Base-by-base conservation (phyloP, 2,113 vertebrate genomes). In the Tenebrosternarchus preto region DNA sequence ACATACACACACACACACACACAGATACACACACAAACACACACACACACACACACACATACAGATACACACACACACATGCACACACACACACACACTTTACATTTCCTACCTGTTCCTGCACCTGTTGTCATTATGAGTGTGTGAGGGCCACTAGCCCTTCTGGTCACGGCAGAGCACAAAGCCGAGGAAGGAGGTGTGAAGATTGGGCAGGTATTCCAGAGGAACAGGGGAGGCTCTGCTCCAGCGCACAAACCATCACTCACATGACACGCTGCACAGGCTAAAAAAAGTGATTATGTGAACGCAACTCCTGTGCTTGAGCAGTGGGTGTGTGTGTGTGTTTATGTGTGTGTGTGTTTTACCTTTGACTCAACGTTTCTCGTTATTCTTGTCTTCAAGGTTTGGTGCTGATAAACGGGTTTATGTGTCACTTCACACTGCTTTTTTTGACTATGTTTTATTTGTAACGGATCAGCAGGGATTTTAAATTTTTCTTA, bases 261-360 rank as follows among this genome's bases (percentile, higher is more conserved):
- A n/a, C n/a, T n/a, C n/a, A n/a, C n/a, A n/a, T n/a, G n/a, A n/a
- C n/a, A n/a, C n/a, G n/a, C n/a, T n/a, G 85, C 73, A 82, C 83
- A 80, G 72, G 77, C 85, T 89, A 76, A 81, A 78, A 22, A 72
- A 86, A 90, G 80, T 85, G 83, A 88, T 89, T 85, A 86, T 80
- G 88, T 87, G 84, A 86, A 82, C 72, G 82, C 85, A 87, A 85
- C 80, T 88, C 87, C 77, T 82, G 72, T 86, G 80, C 67, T 85
- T 74, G 77, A 85, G 84, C 81, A 84, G 85, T 73, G 39, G 36
- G 6, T 55, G 68, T n/a, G 50, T 68, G 56, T 39, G 36, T 64
- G 53, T 68, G 16, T 20, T 71, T 19, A 22, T 36, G 59, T 69
- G 72, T 77, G 70, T 39, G 60, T 31, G 36, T 25, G 39, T 25